Evolutionary conservation across 2,113 vertebrate species (phyloP).

Genomic region (Puntigrus tetrazona): DNA sequence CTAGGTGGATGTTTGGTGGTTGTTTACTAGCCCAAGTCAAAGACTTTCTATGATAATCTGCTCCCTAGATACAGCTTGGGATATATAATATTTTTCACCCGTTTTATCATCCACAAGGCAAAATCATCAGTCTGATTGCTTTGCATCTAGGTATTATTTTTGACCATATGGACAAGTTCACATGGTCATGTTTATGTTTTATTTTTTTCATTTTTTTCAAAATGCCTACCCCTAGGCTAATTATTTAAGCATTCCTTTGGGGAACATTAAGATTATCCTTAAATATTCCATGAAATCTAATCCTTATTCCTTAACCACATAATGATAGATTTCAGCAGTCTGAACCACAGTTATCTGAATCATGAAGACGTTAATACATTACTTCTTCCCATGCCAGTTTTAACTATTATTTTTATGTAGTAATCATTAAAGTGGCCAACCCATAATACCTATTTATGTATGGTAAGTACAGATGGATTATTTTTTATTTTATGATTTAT

Average conservation of each 20-base stretch:
- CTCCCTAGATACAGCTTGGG: neutral
- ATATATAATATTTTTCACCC: neutral
- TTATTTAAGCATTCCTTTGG: neutral
- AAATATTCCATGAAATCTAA: conserved; percentile 50
- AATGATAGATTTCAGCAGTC: neutral
- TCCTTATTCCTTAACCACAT: neutral
- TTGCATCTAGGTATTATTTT: neutral
- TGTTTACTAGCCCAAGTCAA: conserved; percentile 6
- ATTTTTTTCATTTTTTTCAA: neutral
- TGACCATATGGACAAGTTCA: neutral
- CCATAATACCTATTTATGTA: neutral
- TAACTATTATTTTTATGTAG: neutral
- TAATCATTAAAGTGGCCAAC: neutral
- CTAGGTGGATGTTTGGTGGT: neutral
- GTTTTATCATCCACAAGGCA: neutral
- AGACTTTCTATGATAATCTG: neutral
- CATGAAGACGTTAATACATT: neutral
- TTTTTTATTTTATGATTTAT: neutral
- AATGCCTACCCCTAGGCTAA: neutral
- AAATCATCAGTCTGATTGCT: neutral
- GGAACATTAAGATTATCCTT: conserved; percentile 12
- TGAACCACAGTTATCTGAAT: neutral
- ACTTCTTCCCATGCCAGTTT: neutral
- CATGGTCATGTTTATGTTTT: neutral
- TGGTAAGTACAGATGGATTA: neutral